Percentiles rank a stretch among this genome's conserved stretches.
Conservation (phyloP, 2,888 invertebrate species). For the Agrochola macilenta region DNA sequence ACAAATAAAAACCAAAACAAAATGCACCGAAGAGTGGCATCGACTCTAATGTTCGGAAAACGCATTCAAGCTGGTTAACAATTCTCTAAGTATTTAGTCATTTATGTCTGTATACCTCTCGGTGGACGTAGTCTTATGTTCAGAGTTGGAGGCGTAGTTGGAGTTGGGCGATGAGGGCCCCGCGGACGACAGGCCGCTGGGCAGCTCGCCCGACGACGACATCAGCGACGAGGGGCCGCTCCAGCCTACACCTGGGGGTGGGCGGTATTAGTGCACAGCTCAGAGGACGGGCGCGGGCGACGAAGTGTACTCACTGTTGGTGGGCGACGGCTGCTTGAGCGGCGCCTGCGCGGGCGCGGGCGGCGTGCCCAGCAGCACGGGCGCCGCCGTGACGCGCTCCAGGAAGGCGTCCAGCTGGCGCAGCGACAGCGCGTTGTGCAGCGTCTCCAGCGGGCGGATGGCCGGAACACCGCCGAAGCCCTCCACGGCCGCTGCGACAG, state of each 20-base stretch:
- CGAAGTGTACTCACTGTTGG: slow-evolving; percentile 78
- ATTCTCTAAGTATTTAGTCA: slow-evolving; percentile 37
- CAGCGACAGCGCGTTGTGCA: slow-evolving; percentile 98
- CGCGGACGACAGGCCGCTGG: slow-evolving; percentile 92
- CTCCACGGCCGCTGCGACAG: slow-evolving; percentile 92
- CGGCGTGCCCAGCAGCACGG: slow-evolving; percentile 93
- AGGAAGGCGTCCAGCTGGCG: slow-evolving; percentile 97
- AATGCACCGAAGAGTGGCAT: slow-evolving; percentile 44
- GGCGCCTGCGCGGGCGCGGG: slow-evolving; percentile 90
- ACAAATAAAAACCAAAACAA: slow-evolving; percentile 45
- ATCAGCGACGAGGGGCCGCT: slow-evolving; percentile 96
- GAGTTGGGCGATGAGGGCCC: slow-evolving; percentile 96
- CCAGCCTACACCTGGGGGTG: slow-evolving; percentile 91
- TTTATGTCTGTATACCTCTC: slow-evolving; percentile 78
- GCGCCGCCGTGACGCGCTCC: slow-evolving; percentile 95
- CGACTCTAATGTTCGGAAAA: slow-evolving; percentile 60
- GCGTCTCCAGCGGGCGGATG: slow-evolving; percentile 98
- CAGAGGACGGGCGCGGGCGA: background rate
- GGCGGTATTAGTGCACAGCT: background rate
- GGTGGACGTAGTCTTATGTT: slow-evolving; percentile 77
- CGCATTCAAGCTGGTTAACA: slow-evolving; percentile 65
- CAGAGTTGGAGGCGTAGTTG: slow-evolving; percentile 84
- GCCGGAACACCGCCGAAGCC: slow-evolving; percentile 98
- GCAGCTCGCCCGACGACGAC: slow-evolving; percentile 90
- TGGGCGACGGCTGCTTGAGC: slow-evolving; percentile 82